A percentile compares a stretch with the other conserved stretches of the same genome.
Evolutionary conservation across 1,140 invertebrate genomes (phyloP).

Genomic region (Cataglyphis hispanica): DNA sequence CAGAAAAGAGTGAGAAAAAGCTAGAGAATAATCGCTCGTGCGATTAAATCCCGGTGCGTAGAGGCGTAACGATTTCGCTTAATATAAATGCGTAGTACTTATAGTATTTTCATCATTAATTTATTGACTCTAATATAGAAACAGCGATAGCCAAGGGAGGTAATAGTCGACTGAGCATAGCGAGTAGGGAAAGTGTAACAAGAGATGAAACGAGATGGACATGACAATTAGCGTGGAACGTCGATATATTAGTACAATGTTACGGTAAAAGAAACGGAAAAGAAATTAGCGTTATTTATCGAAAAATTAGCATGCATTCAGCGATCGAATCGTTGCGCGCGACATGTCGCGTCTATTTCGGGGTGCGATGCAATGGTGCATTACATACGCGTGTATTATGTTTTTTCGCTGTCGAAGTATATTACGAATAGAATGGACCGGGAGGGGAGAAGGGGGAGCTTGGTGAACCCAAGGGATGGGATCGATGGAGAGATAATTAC

Average conservation of each 20-base stretch:
- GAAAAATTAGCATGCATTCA: constrained; percentile 55
- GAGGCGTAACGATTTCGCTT: constrained; percentile 66
- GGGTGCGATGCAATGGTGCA: neutral
- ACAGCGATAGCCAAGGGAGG: constrained; percentile 16
- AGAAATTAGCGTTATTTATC: constrained; percentile 66
- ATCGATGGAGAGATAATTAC: constrained; percentile 10
- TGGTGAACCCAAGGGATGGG: neutral
- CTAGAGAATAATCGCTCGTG: constrained; percentile 49
- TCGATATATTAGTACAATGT: constrained; percentile 72
- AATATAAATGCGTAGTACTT: constrained; percentile 79
- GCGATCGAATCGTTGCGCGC: constrained; percentile 60
- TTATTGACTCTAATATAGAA: constrained; percentile 78
- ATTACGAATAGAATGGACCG: constrained; percentile 15
- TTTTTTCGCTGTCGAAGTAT: constrained; percentile 45
- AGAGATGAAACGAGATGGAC: constrained; percentile 3
- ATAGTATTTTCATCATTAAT: constrained; percentile 83
- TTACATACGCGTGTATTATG: constrained; percentile 23
- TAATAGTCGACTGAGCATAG: constrained; percentile 13
- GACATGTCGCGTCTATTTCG: constrained; percentile 57
- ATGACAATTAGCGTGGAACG: constrained; percentile 55
- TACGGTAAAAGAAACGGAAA: constrained; percentile 48
- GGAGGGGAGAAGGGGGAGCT: neutral
- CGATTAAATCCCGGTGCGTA: constrained; percentile 55
- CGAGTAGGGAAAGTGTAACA: neutral
- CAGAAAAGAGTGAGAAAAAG: constrained; percentile 57